A percentile compares a stretch with the other conserved stretches of the same genome.
phyloP scores from a whole-genome alignment of 53 echinoderm and acorn worm species.

The Holothuria scabra region DNA sequence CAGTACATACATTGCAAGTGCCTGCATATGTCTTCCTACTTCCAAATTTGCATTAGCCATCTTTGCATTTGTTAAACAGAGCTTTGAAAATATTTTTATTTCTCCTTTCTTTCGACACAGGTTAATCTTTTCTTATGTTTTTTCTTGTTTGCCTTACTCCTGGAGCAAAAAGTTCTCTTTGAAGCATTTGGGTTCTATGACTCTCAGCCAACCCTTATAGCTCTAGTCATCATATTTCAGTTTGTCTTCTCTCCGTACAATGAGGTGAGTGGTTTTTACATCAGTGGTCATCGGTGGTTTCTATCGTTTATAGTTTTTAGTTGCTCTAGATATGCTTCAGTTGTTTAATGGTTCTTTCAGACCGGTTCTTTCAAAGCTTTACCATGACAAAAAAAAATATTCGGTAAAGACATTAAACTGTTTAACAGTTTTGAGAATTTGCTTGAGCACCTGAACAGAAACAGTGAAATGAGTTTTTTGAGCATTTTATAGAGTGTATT shows the following conservation, averaged over 20 bases:
- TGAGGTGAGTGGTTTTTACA: slow-evolving; percentile 72
- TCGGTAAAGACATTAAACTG: background rate
- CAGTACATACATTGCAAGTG: no score
- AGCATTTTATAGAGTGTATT: no score
- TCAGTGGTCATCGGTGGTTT: background rate
- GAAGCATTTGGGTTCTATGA: slow-evolving; percentile 98
- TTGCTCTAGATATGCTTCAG: background rate
- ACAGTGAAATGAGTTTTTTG: no score
- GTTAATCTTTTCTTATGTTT: slow-evolving; percentile 96
- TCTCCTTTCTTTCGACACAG: slow-evolving; percentile 38
- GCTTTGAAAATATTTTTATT: no score
- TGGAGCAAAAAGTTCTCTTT: slow-evolving; percentile 84
- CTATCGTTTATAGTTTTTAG: background rate
- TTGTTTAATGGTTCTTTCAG: background rate
- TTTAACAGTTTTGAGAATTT: no score
- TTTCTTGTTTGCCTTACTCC: slow-evolving; percentile 90
- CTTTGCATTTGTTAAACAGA: no score
- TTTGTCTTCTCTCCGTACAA: slow-evolving; percentile 98
- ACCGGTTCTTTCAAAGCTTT: background rate
- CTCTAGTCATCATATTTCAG: slow-evolving; percentile 96
- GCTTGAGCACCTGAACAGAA: no score
- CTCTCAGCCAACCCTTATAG: slow-evolving; percentile 82
- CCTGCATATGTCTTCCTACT: no score
- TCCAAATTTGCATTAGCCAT: no score
- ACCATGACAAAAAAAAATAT: background rate